Percentiles rank a stretch among this genome's conserved stretches.
These are phyloP conservation scores for Camelus bactrianus DNA, from an alignment of 2,113 vertebrate genomes.

Conservation along the genomic window DNA sequence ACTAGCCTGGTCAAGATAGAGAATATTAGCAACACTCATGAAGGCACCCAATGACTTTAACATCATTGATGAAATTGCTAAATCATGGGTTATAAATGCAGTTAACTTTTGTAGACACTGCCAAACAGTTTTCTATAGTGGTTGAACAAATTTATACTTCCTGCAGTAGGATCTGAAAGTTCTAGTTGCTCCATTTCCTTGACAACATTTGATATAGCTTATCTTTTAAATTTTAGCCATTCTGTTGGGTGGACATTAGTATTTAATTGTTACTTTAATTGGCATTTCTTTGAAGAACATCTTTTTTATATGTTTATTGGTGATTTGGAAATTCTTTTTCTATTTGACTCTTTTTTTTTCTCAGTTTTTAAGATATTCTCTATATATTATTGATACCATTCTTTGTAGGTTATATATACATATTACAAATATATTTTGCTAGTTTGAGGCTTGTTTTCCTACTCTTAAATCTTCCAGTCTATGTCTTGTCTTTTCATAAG, in stretches of 20 bases:
- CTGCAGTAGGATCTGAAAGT: background rate
- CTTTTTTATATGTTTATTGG: slow-evolving; percentile 20
- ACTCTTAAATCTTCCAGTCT: background rate
- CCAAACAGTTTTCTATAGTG: background rate
- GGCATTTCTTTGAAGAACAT: background rate
- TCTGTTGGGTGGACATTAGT: background rate
- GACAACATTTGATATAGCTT: background rate
- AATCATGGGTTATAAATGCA: background rate
- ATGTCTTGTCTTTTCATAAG: background rate
- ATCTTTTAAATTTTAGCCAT: background rate
- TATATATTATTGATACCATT: background rate
- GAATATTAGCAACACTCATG: background rate
- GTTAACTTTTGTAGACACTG: background rate
- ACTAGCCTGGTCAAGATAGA: background rate
- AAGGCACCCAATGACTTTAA: background rate
- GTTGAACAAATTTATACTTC: background rate
- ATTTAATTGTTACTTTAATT: slow-evolving; percentile 1
- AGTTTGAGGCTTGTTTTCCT: background rate
- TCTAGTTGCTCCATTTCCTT: background rate
- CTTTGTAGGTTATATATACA: background rate
- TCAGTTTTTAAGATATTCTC: background rate
- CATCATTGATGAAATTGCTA: slow-evolving; percentile 1
- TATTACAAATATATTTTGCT: background rate
- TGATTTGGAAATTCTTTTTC: slow-evolving; percentile 1
- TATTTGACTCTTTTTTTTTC: background rate